phyloP scores from a whole-genome alignment of 1,140 invertebrate species.

The Danaus plexippus region DNA sequence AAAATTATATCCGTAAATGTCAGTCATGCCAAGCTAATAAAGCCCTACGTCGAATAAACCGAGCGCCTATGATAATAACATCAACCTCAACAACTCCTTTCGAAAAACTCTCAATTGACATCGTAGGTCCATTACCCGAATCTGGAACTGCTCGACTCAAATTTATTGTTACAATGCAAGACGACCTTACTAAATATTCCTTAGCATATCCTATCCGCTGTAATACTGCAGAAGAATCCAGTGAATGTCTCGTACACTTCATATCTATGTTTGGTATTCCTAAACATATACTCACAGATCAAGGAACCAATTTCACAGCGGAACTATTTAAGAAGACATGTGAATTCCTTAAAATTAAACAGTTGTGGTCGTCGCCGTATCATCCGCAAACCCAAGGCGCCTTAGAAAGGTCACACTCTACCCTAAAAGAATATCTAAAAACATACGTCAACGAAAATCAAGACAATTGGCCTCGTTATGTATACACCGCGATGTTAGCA shows the following conservation, averaged over 20 bases:
- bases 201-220: no score
- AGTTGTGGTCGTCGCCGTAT: slow-evolving; percentile 13
- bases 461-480: slow-evolving; percentile 24
- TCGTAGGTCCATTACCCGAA: no score
- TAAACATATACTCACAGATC: slow-evolving; percentile 14
- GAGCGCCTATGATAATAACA: slow-evolving; percentile 24
- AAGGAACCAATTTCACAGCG: slow-evolving; percentile 12
- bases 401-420: slow-evolving; percentile 7
- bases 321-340: slow-evolving; percentile 13
- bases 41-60: slow-evolving; percentile 21
- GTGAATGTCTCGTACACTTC: no score
- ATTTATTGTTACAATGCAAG: no score
- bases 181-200: no score
- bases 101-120: no score
- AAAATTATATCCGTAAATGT: slow-evolving; percentile 22
- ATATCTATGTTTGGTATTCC: slow-evolving; percentile 15
- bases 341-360: slow-evolving; percentile 15
- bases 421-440: slow-evolving; percentile 27
- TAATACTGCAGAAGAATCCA: no score
- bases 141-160: no score
- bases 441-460: slow-evolving; percentile 16
- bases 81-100: no score
- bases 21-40: no score
- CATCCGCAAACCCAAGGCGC: slow-evolving; percentile 13
- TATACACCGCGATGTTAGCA: slow-evolving; percentile 25